A percentile compares a stretch with the other conserved stretches of the same genome.
Conservation (phyloP, 1,140 invertebrate genomes). For the Drosophila lowei region DNA sequence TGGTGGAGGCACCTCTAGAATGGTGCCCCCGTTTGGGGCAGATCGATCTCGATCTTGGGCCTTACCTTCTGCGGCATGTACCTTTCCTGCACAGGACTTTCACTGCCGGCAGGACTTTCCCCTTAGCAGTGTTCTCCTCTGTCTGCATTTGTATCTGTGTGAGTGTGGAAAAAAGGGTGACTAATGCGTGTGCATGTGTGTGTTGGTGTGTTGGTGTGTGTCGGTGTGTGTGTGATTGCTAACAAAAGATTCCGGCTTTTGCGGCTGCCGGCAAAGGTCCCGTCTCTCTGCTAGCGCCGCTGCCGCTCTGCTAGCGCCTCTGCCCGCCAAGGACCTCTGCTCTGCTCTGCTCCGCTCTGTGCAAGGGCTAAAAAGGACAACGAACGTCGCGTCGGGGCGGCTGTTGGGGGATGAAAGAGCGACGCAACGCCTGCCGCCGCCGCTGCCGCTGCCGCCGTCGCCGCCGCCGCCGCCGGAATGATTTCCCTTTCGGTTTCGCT, state of each 20-base stretch:
- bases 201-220: conserved; percentile 27
- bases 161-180: conserved; percentile 70
- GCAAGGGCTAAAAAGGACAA: conserved; percentile 65
- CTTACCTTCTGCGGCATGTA: too few relatives aligned
- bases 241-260: conserved; percentile 83
- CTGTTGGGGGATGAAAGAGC: conserved; percentile 67
- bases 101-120: conserved; percentile 52
- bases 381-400: conserved; percentile 43
- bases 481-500: conserved; percentile 82
- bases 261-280: conserved; percentile 39
- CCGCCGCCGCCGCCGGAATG: conserved; percentile 30
- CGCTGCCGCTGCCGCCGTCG: conserved; percentile 35
- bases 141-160: conserved; percentile 6
- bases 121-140: conserved; percentile 16
- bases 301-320: conserved; percentile 14
- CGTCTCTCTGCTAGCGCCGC: conserved; percentile 9
- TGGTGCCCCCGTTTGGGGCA: too few relatives aligned
- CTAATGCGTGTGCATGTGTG: conserved; percentile 53
- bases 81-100: conserved; percentile 68
- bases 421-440: conserved; percentile 55
- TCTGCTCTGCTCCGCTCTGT: not conserved
- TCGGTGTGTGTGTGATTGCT: conserved; percentile 76
- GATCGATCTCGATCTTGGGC: too few relatives aligned
- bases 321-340: too few relatives aligned
- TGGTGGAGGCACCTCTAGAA: too few relatives aligned